Conservation (phyloP, 2,113 vertebrate species). For the Brachionichthys hirsutus region DNA sequence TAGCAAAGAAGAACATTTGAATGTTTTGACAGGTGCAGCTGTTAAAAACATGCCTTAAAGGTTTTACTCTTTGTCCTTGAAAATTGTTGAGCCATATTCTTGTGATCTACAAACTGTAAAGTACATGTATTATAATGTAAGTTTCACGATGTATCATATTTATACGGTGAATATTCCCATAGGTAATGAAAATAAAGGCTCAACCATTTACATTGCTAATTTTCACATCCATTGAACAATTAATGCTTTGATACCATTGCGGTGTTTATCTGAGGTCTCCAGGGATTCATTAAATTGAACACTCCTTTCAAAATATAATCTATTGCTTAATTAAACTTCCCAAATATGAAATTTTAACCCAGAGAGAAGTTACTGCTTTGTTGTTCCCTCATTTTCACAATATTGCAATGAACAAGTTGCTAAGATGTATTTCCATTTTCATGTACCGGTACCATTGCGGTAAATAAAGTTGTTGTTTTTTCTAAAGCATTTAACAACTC, state of each 20-base stretch:
- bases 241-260: conserved; percentile 97
- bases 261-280: conserved; percentile 91
- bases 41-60: conserved; percentile 49
- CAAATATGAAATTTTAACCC: conserved; percentile 96
- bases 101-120: conserved; percentile 59
- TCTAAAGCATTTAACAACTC: conserved; percentile 83
- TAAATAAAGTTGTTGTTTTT: conserved; percentile 79
- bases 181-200: conserved; percentile 79
- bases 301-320: conserved; percentile 97
- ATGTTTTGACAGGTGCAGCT: conserved; percentile 33
- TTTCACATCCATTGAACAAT: conserved; percentile 97
- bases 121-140: conserved; percentile 70
- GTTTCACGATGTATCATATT: conserved; percentile 77
- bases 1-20: conserved; percentile 20
- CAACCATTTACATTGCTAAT: conserved; percentile 90
- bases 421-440: conserved; percentile 77
- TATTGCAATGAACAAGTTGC: conserved; percentile 86
- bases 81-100: conserved; percentile 48
- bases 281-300: conserved; percentile 96
- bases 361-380: conserved; percentile 86
- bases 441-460: too few species aligned
- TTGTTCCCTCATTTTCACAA: conserved; percentile 82
- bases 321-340: conserved; percentile 99
- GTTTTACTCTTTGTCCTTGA: conserved; percentile 69
- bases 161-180: conserved; percentile 80